Evolutionary conservation across 2,888 invertebrate genomes (phyloP), one percentile per base, ranked within the genome.

Genomic region (Hanleya hanleyi): DNA sequence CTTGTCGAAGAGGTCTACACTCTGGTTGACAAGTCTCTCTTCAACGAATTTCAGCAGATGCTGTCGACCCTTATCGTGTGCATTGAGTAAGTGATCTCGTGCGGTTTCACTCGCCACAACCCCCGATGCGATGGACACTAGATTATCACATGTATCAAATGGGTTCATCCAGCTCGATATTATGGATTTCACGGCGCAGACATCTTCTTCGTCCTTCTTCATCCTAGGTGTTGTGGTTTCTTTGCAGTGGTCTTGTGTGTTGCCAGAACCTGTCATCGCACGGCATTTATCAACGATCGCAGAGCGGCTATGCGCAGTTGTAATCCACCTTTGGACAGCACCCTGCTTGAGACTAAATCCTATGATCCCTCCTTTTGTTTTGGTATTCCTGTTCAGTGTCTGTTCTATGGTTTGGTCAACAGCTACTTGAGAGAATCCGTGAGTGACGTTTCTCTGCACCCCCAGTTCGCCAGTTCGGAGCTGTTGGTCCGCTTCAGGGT

Each of bases 351-450:
- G 18, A 38, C 50, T 70, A 26, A 70, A 61, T 7, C 70, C 68
- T 26, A 57, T 73, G n/a, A 57, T 33, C 7, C 76, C 73, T 37
- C 70, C 76, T 29, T 33, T 70, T 61, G 75, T 69, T 69, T 73
- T 73, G n/a, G 69, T 35, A 41, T 69, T 65, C 41, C 66, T 47
- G 47, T 76, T 76, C 50, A 69, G 33, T 33, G 70, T 74, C 57
- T 74, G 70, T 35, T 76, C 70, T 35, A 73, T 71, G 29, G 66
- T 49, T 47, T 69, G 72, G 49, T 73, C 75, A 50, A 65, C n/a
- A n/a, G n/a, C n/a, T n/a, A n/a, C n/a, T n/a, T 3, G 29, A 36
- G 75, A 51, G 70, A 69, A 75, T 49, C 37, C 38, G 61, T 38
- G n/a, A n/a, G n/a, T 50, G 2, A 22, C 37, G 5, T 57, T 57